A percentile compares a stretch with the other conserved stretches of the same genome.
These are phyloP conservation scores for Tinea semifulvella DNA, from an alignment of 2,888 invertebrate genomes.

Conservation along the genomic window DNA sequence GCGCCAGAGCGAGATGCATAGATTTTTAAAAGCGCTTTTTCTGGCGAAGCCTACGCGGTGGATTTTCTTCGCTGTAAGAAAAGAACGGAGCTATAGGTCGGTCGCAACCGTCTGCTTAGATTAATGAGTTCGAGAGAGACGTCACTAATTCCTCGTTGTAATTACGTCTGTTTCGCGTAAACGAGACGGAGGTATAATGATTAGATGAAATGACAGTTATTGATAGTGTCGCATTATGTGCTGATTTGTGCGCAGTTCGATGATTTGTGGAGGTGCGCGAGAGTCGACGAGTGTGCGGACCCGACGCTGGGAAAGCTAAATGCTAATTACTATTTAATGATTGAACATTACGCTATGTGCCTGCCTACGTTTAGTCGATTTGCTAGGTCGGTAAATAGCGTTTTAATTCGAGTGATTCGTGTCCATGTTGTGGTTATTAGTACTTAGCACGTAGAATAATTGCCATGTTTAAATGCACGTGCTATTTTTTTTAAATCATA, in stretches of 20 bases:
- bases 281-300: conserved; percentile 26
- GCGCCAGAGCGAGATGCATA: conserved; percentile 39
- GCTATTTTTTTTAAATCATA: no score
- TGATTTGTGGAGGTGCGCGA: conserved; percentile 36
- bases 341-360: conserved; percentile 25
- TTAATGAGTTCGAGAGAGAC: conserved; percentile 61
- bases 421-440: no score
- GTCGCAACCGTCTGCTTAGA: conserved; percentile 37
- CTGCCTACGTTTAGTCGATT: conserved; percentile 19
- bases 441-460: no score
- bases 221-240: conserved; percentile 54
- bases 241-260: conserved; percentile 34
- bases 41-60: conserved; percentile 21
- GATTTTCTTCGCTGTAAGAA: conserved; percentile 40
- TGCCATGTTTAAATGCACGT: no score
- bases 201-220: conserved; percentile 59
- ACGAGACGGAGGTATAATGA: conserved; percentile 59
- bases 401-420: conserved; percentile 20
- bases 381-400: conserved; percentile 15
- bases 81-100: conserved; percentile 47
- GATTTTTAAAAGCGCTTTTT: conserved; percentile 23
- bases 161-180: conserved; percentile 55
- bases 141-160: conserved; percentile 42
- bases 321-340: conserved; percentile 59
- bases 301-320: conserved; percentile 21